Percentiles rank a stretch among this genome's conserved stretches.
Evolutionary conservation across 2,888 invertebrate genomes (phyloP).

Genomic region (Campopleginae sp.): DNA sequence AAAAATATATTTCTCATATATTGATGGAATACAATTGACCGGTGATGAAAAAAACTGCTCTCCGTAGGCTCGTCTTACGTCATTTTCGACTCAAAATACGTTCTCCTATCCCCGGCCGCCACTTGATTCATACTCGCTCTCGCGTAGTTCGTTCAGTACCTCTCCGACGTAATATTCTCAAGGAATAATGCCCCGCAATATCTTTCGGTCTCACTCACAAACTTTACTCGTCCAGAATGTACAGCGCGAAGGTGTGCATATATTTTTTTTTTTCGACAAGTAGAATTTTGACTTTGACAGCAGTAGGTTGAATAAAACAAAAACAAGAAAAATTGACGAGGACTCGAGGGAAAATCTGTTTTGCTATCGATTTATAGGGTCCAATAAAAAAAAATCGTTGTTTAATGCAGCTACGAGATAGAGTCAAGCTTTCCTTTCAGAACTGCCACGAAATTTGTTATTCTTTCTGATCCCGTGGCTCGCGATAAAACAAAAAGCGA

Average conservation of each 20-base stretch:
- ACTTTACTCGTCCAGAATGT: constrained; percentile 22
- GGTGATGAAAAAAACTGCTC: not conserved
- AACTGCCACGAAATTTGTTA: constrained; percentile 26
- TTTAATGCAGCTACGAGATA: constrained; percentile 25
- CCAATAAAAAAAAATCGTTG: constrained; percentile 32
- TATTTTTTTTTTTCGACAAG: constrained; percentile 19
- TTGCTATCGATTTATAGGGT: not conserved
- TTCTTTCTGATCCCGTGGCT: constrained; percentile 20
- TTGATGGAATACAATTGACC: not conserved
- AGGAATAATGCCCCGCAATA: constrained; percentile 55
- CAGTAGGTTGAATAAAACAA: not conserved
- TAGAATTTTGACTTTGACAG: constrained; percentile 6
- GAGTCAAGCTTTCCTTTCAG: constrained; percentile 37
- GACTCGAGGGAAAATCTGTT: not conserved
- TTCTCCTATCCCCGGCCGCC: not conserved
- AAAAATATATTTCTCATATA: not conserved
- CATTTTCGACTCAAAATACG: constrained; percentile 36
- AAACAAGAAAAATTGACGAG: not conserved
- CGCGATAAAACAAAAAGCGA: not conserved
- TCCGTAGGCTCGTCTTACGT: not conserved
- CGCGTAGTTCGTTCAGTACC: constrained; percentile 23
- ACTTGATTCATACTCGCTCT: constrained; percentile 49
- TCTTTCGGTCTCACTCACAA: constrained; percentile 15
- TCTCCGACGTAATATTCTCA: constrained; percentile 51
- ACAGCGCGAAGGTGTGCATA: constrained; percentile 2